phyloP scores from a whole-genome alignment of 2,113 vertebrate species.

The Sclerurus mexicanus region DNA sequence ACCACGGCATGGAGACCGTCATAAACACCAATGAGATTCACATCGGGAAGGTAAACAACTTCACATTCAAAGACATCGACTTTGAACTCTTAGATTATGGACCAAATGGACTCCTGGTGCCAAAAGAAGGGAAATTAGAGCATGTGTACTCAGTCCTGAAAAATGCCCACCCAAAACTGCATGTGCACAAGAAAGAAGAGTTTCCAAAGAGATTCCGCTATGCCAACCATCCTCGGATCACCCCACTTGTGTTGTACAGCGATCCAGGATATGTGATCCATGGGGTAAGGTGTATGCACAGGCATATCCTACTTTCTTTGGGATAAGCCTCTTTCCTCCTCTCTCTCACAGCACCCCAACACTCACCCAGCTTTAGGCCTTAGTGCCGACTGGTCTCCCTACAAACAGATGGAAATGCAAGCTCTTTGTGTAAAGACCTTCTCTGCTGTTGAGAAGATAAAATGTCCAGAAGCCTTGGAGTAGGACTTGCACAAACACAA shows the following conservation, averaged over 20 bases:
- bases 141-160: constrained; percentile 80
- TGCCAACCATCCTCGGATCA: constrained; percentile 75
- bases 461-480: neutral
- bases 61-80: constrained; percentile 80
- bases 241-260: constrained; percentile 80
- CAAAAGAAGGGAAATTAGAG: constrained; percentile 84
- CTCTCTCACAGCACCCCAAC: neutral
- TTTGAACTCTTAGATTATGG: constrained; percentile 89
- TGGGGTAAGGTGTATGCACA: constrained; percentile 70
- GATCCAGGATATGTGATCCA: constrained; percentile 90
- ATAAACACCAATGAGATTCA: constrained; percentile 71
- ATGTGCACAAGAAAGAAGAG: constrained; percentile 84
- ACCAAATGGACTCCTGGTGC: constrained; percentile 80
- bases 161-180: constrained; percentile 78
- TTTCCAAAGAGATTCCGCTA: constrained; percentile 81
- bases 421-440: neutral
- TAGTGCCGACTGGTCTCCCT: neutral
- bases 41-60: constrained; percentile 68
- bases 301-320: neutral
- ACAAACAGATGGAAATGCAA: neutral
- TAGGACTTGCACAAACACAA: neutral
- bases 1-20: constrained; percentile 87
- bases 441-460: neutral
- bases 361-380: neutral
- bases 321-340: neutral